Evolutionary conservation across 2,797 vertebrate genomes (phyloP), one percentile per base, ranked within the genome.

Genomic region (Adelosebastes latens): DNA sequence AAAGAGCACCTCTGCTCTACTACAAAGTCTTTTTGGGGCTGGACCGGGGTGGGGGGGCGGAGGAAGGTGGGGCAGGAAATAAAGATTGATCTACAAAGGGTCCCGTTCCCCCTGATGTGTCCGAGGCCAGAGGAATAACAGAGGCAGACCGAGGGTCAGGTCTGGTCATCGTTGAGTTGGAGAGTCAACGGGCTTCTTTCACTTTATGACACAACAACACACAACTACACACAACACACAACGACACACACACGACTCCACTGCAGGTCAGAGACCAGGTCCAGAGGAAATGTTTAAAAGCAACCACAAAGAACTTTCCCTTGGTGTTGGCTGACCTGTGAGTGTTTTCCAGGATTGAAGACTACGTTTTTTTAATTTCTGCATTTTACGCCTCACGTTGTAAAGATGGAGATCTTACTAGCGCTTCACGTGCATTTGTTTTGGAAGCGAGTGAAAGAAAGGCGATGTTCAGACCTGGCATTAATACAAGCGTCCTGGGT

Each of bases 1-100:
- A 97, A 97, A 97, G 96, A 96, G 95, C 91, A 95, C 95, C 96
- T 96, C 76, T 46, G 94, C 95, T 78, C 89, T 90, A 95, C 96
- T 97, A 97, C 97, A 98, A 97, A 97, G 96, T 90, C 94, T 93
- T 85, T 62, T 81, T 91, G 79, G 87, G 87, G 83, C 83, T 84
- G 82, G 85, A 34, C 42, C 32, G 14, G 16, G 74, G 74, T 18
- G 10, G 60, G 67, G 72, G 59, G 24, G 29, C 3, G 11, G 24
- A 16, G 34, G 56, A 32, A 63, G 49, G 66, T 32, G 59, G 75
- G 75, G 72, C 29, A 73, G 72, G 75, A 78, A 69, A 77, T 80
- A 84, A 83, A 88, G 79, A 77, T 72, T 86, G 75, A 84, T 81
- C 81, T 90, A 90, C 86, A 90, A 90, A 86, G 81, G 72, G 59